Evolutionary conservation across 1,140 invertebrate species (phyloP), one percentile per base, ranked within the genome.

Genomic region (Anoplolepis gracilipes): DNA sequence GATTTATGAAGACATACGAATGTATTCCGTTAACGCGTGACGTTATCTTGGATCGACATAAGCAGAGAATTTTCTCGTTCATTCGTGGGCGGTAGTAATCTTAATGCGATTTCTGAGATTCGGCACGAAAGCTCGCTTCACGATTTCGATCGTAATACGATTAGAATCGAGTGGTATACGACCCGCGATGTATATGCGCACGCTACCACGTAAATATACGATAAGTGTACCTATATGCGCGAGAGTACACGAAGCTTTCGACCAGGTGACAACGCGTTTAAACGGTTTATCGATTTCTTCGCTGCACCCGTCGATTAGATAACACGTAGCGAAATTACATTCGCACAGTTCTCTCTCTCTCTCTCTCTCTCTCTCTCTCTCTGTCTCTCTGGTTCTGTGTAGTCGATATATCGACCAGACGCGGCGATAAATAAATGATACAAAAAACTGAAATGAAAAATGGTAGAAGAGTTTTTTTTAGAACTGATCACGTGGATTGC

Each of bases 61-160:
- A 87, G 42, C 19, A 65, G 25, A 16, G 67, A n/a, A n/a, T 88
- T 85, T 75, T 85, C 46, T 19, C 13, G 16, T 49, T 85, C 57
- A 46, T 57, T 62, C 42, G 13, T 53, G 42, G 49, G n/a, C 46
- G 36, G 67, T 67, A 22, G 13, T 77, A 64, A 76, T 19, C 57
- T 30, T 77, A 72, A 69, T 82, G 65, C 85, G 78, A 86, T 81
- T 70, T 82, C 59, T 79, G 42, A 82, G 85, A 82, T 70, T 82
- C 77, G 76, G 64, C 65, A 70, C 67, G 84, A 85, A 85, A 85
- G 84, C 84, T 42, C 73, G 82, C 69, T 89, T 84, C 62, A 84
- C 86, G 86, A 85, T 82, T 79, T 84, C 81, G 85, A 91, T 90
- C 88, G 88, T 85, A 88, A 88, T 88, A 77, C 88, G 88, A 91